Conservation (phyloP, 2,888 invertebrate species). For the Lypha dubia region DNA sequence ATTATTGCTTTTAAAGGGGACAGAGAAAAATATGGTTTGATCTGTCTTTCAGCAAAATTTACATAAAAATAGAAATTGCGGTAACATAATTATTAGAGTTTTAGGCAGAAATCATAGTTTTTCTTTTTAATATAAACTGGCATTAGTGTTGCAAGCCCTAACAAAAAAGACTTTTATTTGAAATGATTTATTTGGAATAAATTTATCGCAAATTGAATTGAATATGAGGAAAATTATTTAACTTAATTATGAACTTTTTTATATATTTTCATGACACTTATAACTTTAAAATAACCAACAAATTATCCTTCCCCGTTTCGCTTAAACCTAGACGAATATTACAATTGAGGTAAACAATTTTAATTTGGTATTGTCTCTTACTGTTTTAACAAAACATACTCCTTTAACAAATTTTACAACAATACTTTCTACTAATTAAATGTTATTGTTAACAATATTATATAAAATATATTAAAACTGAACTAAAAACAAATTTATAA, state of each 20-base stretch:
- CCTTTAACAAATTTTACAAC: not conserved
- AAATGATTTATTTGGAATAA: no score
- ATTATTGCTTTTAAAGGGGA: no score
- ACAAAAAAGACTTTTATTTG: no score
- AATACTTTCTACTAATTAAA: not conserved
- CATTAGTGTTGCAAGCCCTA: no score
- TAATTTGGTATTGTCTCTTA: slow-evolving; percentile 34
- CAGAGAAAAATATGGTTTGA: no score
- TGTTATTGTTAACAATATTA: not conserved
- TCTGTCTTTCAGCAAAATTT: no score
- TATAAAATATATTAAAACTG: not conserved
- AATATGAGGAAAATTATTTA: not conserved
- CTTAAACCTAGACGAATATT: slow-evolving; percentile 41
- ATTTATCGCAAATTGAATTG: not conserved
- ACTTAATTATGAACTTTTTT: not conserved
- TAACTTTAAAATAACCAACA: slow-evolving; percentile 9
- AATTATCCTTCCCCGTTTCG: slow-evolving; percentile 13
- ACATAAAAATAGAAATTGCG: no score
- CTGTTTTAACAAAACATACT: not conserved
- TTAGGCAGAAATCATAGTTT: no score
- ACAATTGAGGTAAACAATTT: slow-evolving; percentile 54
- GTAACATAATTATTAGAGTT: no score
- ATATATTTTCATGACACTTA: slow-evolving; percentile 43
- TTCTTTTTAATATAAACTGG: no score
- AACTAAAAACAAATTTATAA: not conserved